phyloP scores from a whole-genome alignment of 2,888 invertebrate genomes.

The Teleogryllus oceanicus region DNA sequence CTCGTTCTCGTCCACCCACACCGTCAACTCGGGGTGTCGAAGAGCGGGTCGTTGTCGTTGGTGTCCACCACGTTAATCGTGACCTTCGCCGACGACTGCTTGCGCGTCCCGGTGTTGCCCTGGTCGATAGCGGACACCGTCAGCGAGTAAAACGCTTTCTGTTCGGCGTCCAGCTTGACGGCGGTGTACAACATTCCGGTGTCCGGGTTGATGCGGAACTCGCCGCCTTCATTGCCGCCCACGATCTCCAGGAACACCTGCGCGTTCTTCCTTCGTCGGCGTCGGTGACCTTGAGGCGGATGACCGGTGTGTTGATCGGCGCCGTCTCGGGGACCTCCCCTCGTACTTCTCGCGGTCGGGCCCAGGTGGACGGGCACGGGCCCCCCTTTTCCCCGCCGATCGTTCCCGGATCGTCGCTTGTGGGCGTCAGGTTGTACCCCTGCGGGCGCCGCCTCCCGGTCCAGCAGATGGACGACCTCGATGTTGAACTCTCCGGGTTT shows the following conservation, averaged over 20 bases:
- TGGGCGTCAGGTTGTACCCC: slow-evolving; percentile 82
- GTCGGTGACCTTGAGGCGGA: slow-evolving; percentile 82
- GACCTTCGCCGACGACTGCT: slow-evolving; percentile 86
- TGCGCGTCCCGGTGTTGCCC: slow-evolving; percentile 74
- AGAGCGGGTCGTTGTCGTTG: slow-evolving; percentile 91
- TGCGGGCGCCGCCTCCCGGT: slow-evolving; percentile 74
- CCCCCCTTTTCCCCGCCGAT: too few species aligned
- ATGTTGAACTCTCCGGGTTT: slow-evolving; percentile 70
- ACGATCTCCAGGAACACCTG: slow-evolving; percentile 83
- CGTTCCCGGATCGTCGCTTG: too few species aligned
- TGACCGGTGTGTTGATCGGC: slow-evolving; percentile 82
- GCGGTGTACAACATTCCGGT: slow-evolving; percentile 88
- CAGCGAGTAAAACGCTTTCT: slow-evolving; percentile 75
- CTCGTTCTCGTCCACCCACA: slow-evolving; percentile 82
- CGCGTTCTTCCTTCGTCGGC: slow-evolving; percentile 78
- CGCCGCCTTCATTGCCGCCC: slow-evolving; percentile 85
- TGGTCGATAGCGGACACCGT: slow-evolving; percentile 89
- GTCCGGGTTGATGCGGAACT: slow-evolving; percentile 80
- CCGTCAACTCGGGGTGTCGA: slow-evolving; percentile 68
- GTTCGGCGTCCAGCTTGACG: slow-evolving; percentile 78
- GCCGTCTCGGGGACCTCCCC: slow-evolving; percentile 81
- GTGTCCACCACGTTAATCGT: slow-evolving; percentile 84
- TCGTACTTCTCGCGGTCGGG: slow-evolving; percentile 81
- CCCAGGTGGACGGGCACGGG: slow-evolving; percentile 77
- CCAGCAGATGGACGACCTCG: slow-evolving; percentile 70